Conservation (phyloP, 2,888 invertebrate genomes). For the Physocephala rufipes region DNA sequence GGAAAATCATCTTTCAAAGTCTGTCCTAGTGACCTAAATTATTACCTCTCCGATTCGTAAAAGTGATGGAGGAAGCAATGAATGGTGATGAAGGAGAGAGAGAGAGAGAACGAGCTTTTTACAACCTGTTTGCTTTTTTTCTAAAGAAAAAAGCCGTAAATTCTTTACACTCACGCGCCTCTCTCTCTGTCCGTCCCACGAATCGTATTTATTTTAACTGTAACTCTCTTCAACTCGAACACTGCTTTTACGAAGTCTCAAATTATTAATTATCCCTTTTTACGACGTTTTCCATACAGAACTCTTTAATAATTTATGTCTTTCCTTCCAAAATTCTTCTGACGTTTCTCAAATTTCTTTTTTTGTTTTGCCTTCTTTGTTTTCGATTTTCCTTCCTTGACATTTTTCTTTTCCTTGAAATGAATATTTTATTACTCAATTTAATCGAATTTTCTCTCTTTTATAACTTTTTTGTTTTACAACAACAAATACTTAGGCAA, state of each 20-base stretch:
- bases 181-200: neutral
- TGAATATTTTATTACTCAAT: too few relatives aligned
- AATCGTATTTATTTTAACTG: neutral
- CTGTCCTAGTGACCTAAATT: conserved; percentile 27
- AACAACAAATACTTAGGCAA: too few relatives aligned
- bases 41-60: neutral
- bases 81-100: too few relatives aligned
- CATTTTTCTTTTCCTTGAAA: neutral
- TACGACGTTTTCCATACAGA: too few relatives aligned
- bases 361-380: neutral
- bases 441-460: neutral
- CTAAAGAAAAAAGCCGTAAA: too few relatives aligned
- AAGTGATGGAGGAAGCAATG: too few relatives aligned
- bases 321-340: neutral
- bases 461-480: neutral
- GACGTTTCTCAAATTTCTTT: neutral
- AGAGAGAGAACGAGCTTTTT: conserved; percentile 1
- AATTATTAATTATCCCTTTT: too few relatives aligned
- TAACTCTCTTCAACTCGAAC: neutral
- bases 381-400: neutral
- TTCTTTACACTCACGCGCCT: neutral
- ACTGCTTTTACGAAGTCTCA: neutral
- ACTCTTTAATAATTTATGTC: too few relatives aligned
- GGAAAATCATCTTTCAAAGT: neutral
- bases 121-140: conserved; percentile 18